Evolutionary conservation across 2,113 vertebrate species (phyloP), one percentile per base, ranked within the genome.

Genomic region (Salminus brasiliensis): DNA sequence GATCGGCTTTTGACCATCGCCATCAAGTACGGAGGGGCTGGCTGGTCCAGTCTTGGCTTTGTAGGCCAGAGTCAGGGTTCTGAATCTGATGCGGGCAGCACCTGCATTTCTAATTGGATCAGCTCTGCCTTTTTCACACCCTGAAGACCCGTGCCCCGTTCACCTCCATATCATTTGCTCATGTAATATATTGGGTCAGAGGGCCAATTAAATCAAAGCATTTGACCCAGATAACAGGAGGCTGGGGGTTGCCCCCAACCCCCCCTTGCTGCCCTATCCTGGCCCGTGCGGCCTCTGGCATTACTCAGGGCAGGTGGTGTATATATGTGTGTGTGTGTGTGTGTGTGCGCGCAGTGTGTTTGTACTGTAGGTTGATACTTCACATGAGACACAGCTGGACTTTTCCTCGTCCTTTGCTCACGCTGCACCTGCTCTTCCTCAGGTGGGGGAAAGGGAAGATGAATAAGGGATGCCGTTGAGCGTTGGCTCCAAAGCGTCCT

Each of bases 221-320:
- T 82, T 72, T 83, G 75, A 82, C 84, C 81, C 68, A 49, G 30
- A 74, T 85, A 72, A 52, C 41, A 16, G 27, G 11, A 29, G 57
- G 57, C 68, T 43, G 45, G n/a, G 41, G 11, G 27, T n/a, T 18
- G 27, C 36, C 7, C 30, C 32, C 36, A n/a, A n/a, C n/a, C n/a
- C n/a, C n/a, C n/a, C n/a, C n/a, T n/a, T n/a, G n/a, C n/a, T n/a
- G n/a, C n/a, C n/a, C n/a, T n/a, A n/a, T n/a, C n/a, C n/a, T n/a
- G n/a, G n/a, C n/a, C n/a, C n/a, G n/a, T 53, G 62, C 15, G 53
- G 66, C 63, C 62, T 25, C 63, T 36, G 32, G 30, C 1, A n/a
- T 74, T 53, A 47, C 34, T 62, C 47, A 23, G 13, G 18, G n/a
- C 15, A 25, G 43, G 29, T 0, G 49, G 43, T 63, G 73, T 39